Evolutionary conservation across 2,113 vertebrate genomes (phyloP), one percentile per base, ranked within the genome.

Genomic region (Verasper variegatus): DNA sequence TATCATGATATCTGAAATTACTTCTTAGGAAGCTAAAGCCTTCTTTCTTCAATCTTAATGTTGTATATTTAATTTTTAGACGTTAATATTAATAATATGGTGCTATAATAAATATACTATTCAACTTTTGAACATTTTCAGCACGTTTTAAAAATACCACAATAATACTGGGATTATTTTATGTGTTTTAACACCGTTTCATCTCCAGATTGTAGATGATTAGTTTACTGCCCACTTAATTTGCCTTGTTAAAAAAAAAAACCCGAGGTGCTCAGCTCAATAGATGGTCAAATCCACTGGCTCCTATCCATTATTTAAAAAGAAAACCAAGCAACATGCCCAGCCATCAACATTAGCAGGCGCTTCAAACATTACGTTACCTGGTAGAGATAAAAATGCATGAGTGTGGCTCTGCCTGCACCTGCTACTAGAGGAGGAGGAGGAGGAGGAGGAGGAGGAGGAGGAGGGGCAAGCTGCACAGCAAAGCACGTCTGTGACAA

Each of bases 401-500:
- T 83, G 71, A 84, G 21, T 71, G 64, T 68, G 47, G 59, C 65
- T 57, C 27, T 49, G 70, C 27, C 17, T 87, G 79, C 84, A 88
- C 84, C 89, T 91, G 88, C 85, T 76, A 51, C 63, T 37, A 31
- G 62, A 31, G 57, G 68, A 42, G 8, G 23, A 40, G 31, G 60
- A 72, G 45, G 75, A 66, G 71, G 71, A 18, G 14, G 60, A 20
- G 3, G 3, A 10, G 56, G 56, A 27, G 26, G 26, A 31, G 4
- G 31, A 31, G 31, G 31, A 31, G 31, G 24, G 56, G 10, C 3
- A 4, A 7, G 23, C 62, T 37, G 74, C 76, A 52, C 40, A 18
- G 62, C 58, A 74, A 88, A 87, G 86, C 54, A 35, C 68, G 82
- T 68, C 79, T 79, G 31, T 83, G 83, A 86, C 81, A 86, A 86